These are phyloP conservation scores for Fratercula arctica DNA, from an alignment of 2,797 vertebrate species.

Conservation along the genomic window DNA sequence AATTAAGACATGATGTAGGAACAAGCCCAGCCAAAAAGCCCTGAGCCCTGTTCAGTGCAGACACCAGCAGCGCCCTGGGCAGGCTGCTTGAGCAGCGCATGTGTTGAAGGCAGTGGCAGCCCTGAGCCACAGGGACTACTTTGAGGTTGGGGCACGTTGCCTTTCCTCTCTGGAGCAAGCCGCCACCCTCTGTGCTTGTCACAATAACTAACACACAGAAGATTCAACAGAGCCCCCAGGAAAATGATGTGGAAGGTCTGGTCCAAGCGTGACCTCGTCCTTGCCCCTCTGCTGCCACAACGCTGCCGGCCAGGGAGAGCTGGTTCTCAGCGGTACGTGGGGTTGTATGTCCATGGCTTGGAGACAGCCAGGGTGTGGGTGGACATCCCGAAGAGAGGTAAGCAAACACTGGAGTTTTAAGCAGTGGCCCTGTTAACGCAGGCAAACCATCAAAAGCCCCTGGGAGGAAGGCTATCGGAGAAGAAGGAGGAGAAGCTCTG, in stretches of 20 bases:
- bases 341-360: neutral
- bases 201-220: neutral
- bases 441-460: neutral
- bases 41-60: neutral
- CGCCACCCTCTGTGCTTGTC: neutral
- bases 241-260: neutral
- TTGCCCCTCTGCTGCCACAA: neutral
- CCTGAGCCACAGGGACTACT: neutral
- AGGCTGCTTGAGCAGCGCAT: accelerated
- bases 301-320: neutral
- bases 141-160: neutral
- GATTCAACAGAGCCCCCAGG: neutral
- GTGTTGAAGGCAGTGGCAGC: neutral
- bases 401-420: neutral
- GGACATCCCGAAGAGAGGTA: neutral
- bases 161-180: neutral
- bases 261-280: neutral
- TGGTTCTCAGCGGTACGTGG: accelerated
- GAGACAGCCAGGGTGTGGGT: neutral
- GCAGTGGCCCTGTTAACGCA: neutral
- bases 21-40: neutral
- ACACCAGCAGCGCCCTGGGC: neutral
- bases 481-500: neutral
- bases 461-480: neutral
- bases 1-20: neutral